Base-by-base conservation (phyloP, 2,888 invertebrate species). In the Lasioglossum vierecki region DNA sequence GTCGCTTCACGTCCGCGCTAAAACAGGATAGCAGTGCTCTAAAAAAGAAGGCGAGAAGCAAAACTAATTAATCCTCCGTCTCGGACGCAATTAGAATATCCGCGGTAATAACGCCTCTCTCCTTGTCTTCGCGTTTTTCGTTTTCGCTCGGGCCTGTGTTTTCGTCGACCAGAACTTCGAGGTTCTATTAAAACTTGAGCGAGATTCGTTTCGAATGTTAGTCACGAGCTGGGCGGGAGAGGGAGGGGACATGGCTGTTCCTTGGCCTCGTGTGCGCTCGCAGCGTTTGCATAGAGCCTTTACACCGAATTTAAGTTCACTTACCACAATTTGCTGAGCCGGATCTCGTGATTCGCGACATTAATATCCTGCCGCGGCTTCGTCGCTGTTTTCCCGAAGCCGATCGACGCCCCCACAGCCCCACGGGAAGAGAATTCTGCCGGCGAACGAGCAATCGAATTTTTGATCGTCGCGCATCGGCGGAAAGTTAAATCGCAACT, bases 121-220 rank as follows among this genome's bases (percentile, higher is more conserved):
- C 63, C 41, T 41, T 68, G 63, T 76, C 80, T 60, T 46, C 2
- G 11, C 46, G 8, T 70, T 73, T 85, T 80, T 71, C 39, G 15
- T 39, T 39, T 15, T 77, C 30, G n/a, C 41, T 11, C 41, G 41
- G 22, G 70, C 6, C 70, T 30, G 49, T 74, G 66, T 85, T 85
- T 84, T 44, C 84, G 41, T 44, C 77, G 60, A 66, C 41, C 68
- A 49, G 49, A 79, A 82, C 83, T 82, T 78, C 66, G 60, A 76
- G 80, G 79, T 87, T 86, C 79, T 87, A 82, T 86, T 86, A 87
- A 87, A 87, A 87, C 79, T 86, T 86, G 22, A 46, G 26, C 22
- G 81, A 68, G 66, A 86, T 86, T 83, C 86, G 76, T 86, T 87
- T 83, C 83, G 86, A 80, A 86, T 83, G 87, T 86, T 87, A 86